Base-by-base conservation (phyloP, 2,888 invertebrate species). In the Nomada hirtipes region DNA sequence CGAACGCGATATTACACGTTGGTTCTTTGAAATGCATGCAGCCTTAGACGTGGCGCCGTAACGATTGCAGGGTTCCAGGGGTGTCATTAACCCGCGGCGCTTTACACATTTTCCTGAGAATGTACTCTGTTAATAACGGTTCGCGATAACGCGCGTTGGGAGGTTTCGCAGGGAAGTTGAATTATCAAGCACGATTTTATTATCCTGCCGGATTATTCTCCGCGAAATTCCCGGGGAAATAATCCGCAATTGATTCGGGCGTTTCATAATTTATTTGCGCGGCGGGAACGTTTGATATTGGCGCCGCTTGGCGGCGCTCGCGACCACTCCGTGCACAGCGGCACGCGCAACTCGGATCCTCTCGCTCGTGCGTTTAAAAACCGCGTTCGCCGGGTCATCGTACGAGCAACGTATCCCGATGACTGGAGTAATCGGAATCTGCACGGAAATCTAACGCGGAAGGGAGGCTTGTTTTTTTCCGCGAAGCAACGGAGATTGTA, bases 381-480 rank as follows among this genome's bases (percentile, higher is more conserved):
- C 82, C 65, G 64, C 10, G 26, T 15, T 7, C n/a, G 74, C 79
- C 64, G 73, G 83, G 78, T 77, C 77, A 71, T 71, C 55, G 82
- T 2, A 47, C 82, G 71, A 55, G 1, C 2, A 23, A 44, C 47
- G 53, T 26, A 57, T 47, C 47, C 29, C 7, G 13, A 50, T 59
- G 26, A n/a, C 29, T 2, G 26, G 4, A 10, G 67, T 73, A 65
- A 61, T 52, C 52, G 2, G 55, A 76, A 55, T 57, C 60, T 20
- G 11, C 29, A 11, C 29, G 20, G 60, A 50, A 65, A 73, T 57
- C 50, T 23, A 65, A 67, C 61, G 15, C 42, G 26, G n/a, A 63
- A 57, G 29, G 26, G 44, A 55, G 68, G 13, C 18, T 20, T 50
- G 7, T 64, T 64, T 7, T 61, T 50, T n/a, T 4, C 29, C 29